Base-by-base conservation (phyloP, 2,888 invertebrate species). In the Sipha maydis region DNA sequence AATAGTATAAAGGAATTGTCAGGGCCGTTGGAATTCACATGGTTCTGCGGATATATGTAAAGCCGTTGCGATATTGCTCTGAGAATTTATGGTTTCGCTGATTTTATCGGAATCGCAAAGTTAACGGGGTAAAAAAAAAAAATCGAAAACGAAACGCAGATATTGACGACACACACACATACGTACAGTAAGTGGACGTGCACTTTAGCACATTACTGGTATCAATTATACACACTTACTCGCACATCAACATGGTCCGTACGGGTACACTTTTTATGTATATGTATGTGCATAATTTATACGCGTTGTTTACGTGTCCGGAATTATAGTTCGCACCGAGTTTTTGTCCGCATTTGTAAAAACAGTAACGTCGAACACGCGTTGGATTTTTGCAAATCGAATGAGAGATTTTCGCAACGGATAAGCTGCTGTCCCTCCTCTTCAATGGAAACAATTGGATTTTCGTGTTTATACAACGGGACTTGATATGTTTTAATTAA, bases 61-160 rank as follows among this genome's bases (percentile, higher is more conserved):
- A 69, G 69, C 69, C 28, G 9, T n/a, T 8, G n/a, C n/a, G 34
- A 73, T 79, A 79, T 79, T 79, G 56, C 79, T 5, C 25, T 2
- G 61, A 61, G 61, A 79, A 79, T 79, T 79, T 79, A 79, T 79
- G 34, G 79, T n/a, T 34, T 79, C 79, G 28, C 56, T 79, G 79
- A 61, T 79, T 79, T 79, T 79, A 79, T 79, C 61, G 79, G 25
- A 38, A 79, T 56, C 31, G 21, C n/a, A 25, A 61, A 28, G 69
- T 9, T 28, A 28, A 69, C 69, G 7, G 17, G 7, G 28, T 1
- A 19, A 61, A 61, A 61, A 56, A 56, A 56, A 56, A 56, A 61
- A 69, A n/a, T 28, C 11, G 28, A 69, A n/a, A 69, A 17, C 69
- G 28, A 69, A 69, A 69, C 67, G 78, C 0, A 28, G 48, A 48